phyloP scores from a whole-genome alignment of 2,888 invertebrate species.

The Anorthoa munda region DNA sequence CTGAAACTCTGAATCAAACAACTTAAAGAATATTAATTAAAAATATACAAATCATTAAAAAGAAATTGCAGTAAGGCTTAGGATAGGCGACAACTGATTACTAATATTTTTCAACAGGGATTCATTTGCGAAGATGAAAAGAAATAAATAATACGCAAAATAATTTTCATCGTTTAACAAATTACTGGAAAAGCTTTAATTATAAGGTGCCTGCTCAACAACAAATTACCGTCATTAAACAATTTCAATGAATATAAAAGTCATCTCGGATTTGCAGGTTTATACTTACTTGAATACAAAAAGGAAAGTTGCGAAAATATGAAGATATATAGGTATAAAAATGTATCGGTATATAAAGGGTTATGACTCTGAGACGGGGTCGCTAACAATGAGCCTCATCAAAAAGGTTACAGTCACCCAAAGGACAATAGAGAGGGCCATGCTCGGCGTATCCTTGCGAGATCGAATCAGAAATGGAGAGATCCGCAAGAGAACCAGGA shows the following conservation, averaged over 20 bases:
- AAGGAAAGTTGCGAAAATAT: background rate
- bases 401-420: no score
- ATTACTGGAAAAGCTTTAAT: conserved; percentile 13
- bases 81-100: background rate
- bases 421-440: no score
- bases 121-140: conserved; percentile 28
- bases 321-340: background rate
- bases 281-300: background rate
- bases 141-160: background rate
- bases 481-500: no score
- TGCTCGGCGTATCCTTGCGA: no score
- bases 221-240: conserved; percentile 16
- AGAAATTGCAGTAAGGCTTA: no score
- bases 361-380: no score
- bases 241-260: conserved; percentile 31
- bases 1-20: background rate
- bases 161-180: conserved; percentile 15
- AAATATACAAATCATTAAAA: background rate
- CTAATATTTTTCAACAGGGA: background rate
- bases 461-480: no score
- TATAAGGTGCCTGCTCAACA: conserved; percentile 1
- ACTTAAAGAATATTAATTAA: background rate
- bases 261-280: background rate
- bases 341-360: no score
- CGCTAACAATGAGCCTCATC: background rate